Conservation (phyloP, 2,888 invertebrate species). For the Ecdyonurus torrentis region DNA sequence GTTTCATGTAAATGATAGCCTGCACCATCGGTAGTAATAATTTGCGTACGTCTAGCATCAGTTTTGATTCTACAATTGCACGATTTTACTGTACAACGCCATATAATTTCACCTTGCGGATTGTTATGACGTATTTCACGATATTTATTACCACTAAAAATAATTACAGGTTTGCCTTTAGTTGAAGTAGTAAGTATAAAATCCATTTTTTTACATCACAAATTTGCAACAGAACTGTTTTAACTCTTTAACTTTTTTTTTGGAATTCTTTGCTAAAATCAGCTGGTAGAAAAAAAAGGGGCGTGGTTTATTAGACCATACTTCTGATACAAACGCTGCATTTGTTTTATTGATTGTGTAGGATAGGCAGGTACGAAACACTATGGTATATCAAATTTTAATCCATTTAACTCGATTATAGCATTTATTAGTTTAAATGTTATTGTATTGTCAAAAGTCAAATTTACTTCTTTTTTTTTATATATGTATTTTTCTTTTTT, state of each 20-base stretch:
- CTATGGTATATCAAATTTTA: no score
- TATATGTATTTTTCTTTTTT: no score
- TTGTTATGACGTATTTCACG: not conserved
- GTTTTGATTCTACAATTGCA: not conserved
- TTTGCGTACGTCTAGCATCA: not conserved
- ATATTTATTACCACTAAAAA: not conserved
- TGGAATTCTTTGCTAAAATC: not conserved
- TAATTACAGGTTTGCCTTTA: not conserved
- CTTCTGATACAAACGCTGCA: no score
- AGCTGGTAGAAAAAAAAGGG: not conserved
- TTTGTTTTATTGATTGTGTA: no score
- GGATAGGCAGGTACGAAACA: no score
- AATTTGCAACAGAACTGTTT: no score
- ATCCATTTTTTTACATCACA: not conserved
- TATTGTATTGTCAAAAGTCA: no score
- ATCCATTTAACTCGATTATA: no score
- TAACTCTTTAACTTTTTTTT: no score
- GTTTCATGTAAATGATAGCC: not conserved
- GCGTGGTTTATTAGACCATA: no score
- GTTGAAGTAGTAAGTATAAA: not conserved
- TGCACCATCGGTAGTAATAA: not conserved
- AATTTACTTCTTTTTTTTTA: no score
- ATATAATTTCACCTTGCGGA: not conserved
- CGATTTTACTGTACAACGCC: not conserved
- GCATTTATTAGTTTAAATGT: no score